Percentiles rank a stretch among this genome's conserved stretches.
Evolutionary conservation across 1,140 invertebrate species (phyloP).

Genomic region (Campoletis sonorensis): DNA sequence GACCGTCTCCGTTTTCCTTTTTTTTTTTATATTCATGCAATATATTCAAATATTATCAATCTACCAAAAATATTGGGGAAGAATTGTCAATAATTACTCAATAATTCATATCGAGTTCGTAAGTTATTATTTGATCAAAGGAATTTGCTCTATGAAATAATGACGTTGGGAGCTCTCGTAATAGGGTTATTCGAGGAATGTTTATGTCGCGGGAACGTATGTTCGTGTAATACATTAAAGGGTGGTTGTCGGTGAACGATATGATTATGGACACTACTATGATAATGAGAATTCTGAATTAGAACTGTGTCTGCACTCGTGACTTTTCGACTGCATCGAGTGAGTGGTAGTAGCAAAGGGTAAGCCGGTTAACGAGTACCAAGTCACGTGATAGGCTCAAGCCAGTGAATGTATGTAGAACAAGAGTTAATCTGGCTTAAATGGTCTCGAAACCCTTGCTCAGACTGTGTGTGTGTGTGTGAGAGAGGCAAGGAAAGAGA

Average conservation of each 20-base stretch:
- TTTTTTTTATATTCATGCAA: too few relatives aligned
- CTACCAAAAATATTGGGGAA: too few relatives aligned
- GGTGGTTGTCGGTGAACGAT: background rate
- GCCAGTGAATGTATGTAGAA: constrained; percentile 35
- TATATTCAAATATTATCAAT: too few relatives aligned
- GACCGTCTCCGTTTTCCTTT: too few relatives aligned
- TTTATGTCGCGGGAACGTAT: background rate
- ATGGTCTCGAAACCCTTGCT: constrained; percentile 26
- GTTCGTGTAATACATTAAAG: background rate
- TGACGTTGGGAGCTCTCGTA: too few relatives aligned
- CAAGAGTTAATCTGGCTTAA: constrained; percentile 44
- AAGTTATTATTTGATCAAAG: too few relatives aligned
- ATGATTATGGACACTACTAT: background rate
- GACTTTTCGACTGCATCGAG: constrained; percentile 33
- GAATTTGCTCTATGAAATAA: too few relatives aligned
- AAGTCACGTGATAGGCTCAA: constrained; percentile 41
- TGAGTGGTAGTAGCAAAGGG: background rate
- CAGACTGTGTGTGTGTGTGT: background rate
- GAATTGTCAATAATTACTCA: too few relatives aligned
- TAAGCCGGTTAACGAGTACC: constrained; percentile 37
- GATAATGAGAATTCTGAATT: constrained; percentile 19
- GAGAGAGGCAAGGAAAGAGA: background rate
- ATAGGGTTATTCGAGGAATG: too few relatives aligned
- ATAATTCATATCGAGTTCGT: too few relatives aligned
- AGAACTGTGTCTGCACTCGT: constrained; percentile 7